These are phyloP conservation scores for Drosophila busckii DNA, from an alignment of 1,140 invertebrate genomes.

Conservation along the genomic window DNA sequence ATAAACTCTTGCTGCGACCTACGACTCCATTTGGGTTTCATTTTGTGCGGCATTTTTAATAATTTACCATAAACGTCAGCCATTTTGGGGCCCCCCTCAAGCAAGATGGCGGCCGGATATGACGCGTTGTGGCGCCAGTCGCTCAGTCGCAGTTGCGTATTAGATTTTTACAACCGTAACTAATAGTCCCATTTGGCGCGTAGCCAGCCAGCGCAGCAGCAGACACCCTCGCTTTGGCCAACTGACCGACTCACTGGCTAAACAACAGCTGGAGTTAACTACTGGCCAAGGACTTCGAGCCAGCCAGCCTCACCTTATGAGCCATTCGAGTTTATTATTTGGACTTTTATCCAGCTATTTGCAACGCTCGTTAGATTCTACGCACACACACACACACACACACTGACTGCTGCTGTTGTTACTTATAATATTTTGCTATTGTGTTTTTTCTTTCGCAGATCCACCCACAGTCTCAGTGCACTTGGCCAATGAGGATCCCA, in stretches of 20 bases:
- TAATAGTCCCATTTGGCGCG: conserved; percentile 76
- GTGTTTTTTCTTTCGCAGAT: conserved; percentile 50
- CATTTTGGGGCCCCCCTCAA: conserved; percentile 26
- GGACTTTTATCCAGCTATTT: conserved; percentile 76
- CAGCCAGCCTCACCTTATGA: conserved; percentile 56
- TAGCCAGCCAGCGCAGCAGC: conserved; percentile 39
- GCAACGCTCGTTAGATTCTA: conserved; percentile 72
- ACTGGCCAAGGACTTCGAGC: conserved; percentile 13
- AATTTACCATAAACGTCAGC: conserved; percentile 73
- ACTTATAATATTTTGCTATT: background rate
- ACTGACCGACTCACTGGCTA: conserved; percentile 2
- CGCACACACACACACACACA: conserved; percentile 37
- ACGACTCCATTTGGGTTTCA: conserved; percentile 63
- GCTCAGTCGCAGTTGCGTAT: conserved; percentile 61
- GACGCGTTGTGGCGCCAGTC: conserved; percentile 56
- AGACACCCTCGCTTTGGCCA: conserved; percentile 3
- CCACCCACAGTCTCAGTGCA: conserved; percentile 78
- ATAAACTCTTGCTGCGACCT: conserved; percentile 10
- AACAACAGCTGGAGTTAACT: conserved; percentile 62
- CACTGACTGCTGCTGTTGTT: background rate
- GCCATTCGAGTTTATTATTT: conserved; percentile 78
- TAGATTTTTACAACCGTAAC: conserved; percentile 77
- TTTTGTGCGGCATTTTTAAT: conserved; percentile 70
- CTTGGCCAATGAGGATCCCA: conserved; percentile 78
- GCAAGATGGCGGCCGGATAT: conserved; percentile 13